Evolutionary conservation across 2,888 invertebrate species (phyloP), one percentile per base, ranked within the genome.

Genomic region (Muscina levida): DNA sequence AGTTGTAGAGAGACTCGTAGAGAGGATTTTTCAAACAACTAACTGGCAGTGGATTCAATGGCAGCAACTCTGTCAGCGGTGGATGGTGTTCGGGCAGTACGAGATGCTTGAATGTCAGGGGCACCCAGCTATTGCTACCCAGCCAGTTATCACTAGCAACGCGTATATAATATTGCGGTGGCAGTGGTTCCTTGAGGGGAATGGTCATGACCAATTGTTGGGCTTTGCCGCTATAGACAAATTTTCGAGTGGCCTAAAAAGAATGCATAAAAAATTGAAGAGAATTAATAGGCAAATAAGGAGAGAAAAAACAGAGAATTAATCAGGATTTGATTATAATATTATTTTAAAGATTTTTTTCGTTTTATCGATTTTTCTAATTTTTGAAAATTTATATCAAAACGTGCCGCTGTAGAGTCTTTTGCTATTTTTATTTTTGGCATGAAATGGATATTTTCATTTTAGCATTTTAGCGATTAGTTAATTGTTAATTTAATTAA

Each of bases 171-270:
- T 98, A 99, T 89, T 98, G 98, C 3, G 95, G 93, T 0, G 98
- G 98, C 79, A 98, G 90, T 0, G 98, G 97, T 85, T 97, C 98
- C 48, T 94, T 93, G 66, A 99, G 93, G 0, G 99, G 99, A 86
- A 99, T 98, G 0, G 98, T 99, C 91, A 99, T 97, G 0, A 97
- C 93, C 24, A 99, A 91, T 85, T 95, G 95, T 88, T 98, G 96
- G 0, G 94, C 92, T 85, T 97, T 95, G 13, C 92, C 92, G 0
- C 92, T 92, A 48, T 94, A 91, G 0, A 96, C 96, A 93, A 95
- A 86, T 71, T 91, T 89, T 0, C 88, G 86, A 3, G 67, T 87
- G 1, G 87, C 74, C 80, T 85, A 19, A 1, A 62, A 67, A 15
- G 44, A 37, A 72, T 22, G 11, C 19, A n/a, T n/a, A 26, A n/a